Evolutionary conservation across 2,888 invertebrate species (phyloP), one percentile per base, ranked within the genome.

Genomic region (Leptarthrus brevirostris): DNA sequence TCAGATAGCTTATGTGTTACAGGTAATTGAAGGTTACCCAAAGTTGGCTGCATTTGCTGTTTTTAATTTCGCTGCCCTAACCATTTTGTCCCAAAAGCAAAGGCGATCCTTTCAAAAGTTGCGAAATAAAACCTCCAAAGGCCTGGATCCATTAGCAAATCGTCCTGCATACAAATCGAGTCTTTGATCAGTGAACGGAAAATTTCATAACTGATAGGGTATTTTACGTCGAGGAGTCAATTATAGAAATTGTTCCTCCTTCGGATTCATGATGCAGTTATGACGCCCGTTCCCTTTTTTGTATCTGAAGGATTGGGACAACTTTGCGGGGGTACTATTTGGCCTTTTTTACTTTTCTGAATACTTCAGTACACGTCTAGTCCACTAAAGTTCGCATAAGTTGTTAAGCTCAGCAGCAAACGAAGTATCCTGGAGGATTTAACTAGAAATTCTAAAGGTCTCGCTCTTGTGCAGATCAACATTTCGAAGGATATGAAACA

Each of bases 361-460:
- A 14, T 14, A 24, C 47, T 22, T 24, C 18, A n/a, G 18, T 52
- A 3, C 71, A 40, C 16, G 40, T 24, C 56, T 12, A 34, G 30
- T 47, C 24, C 52, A 36, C 18, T 24, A 40, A 47, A 66, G 73
- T 69, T 69, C 34, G 30, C 30, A 36, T 73, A 64, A 64, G 54
- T 64, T 52, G 61, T 53, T 53, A 52, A 64, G 44, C 53, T 52
- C 53, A 64, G 53, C 73, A 53, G 47, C 64, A 73, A 52, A 49
- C 64, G 49, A 24, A 52, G 47, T 54, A 44, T 74, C 74, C 47
- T 40, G 20, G 54, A 64, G 72, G 72, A 74, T 54, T 74, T 64
- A 30, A 18, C 16, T 34, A 20, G 64, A 74, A 74, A 64, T 53
- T 64, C 64, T n/a, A 24, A 26, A 26, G 54, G 24, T 3, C 34